Base-by-base conservation (phyloP, 2,113 vertebrate species). In the Nothocercus nigrocapillus region DNA sequence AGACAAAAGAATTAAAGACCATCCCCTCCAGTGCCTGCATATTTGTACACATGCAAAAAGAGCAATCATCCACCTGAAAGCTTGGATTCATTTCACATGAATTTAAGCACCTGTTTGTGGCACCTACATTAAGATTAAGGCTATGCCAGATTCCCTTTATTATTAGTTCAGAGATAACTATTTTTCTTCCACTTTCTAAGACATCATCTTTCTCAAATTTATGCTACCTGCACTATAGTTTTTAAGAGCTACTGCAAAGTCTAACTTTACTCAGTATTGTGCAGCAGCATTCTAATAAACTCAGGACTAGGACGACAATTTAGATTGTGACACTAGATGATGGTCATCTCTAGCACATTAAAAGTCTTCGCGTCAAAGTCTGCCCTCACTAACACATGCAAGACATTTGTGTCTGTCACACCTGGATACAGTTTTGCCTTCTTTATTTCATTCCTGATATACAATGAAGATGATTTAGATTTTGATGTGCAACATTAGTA, bases 271-370 rank as follows among this genome's bases (percentile, higher is more conserved):
- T 79, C 82, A 70, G 87, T 36, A 81, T 91, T 40, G 72, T 95
- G 85, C 94, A 94, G 53, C 47, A 61, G 69, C 69, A 85, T 34
- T 13, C 36, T 75, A 63, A 82, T 83, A 62, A 67, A 44, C 38
- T 47, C 73, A 63, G 68, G 85, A 85, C 80, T 74, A 79, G 59
- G 45, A 97, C 97, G 97, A 97, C 92, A 96, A 97, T 96, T 93
- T 92, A 91, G 36, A 36, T 96, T 97, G 97, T 97, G 96, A 81
- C 85, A 56, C 82, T 15, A 88, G 87, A 96, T 63, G 96, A 91
- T 40, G 3, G 70, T 63, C 58, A 88, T 3, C 72, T 89, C 74
- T 47, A 81, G 77, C 80, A 88, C 89, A 95, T 97, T 97, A 96
- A 93, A 97, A 95, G 89, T 88, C 42, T 85, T 32, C 4, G 44